Evolutionary conservation across 2,113 vertebrate species (phyloP).

Genomic region (Neolamprologus hecqui): DNA sequence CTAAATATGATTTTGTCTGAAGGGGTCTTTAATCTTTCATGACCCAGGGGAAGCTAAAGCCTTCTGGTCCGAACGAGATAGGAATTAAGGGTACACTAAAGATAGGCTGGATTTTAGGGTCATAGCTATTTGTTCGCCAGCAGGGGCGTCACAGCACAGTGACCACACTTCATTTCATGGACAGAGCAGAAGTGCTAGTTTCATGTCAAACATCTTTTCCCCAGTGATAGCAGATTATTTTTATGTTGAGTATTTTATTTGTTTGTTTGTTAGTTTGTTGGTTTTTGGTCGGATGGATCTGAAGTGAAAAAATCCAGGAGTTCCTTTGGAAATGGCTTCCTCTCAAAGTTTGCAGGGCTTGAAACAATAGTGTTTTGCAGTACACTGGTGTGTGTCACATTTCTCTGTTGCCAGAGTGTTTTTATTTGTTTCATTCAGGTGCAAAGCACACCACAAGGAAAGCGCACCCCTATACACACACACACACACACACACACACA

Average conservation of each 20-base stretch:
- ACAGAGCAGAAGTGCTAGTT: neutral
- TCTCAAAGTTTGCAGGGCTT: neutral
- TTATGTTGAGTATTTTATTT: neutral
- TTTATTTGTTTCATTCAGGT: constrained; percentile 51
- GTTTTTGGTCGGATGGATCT: neutral
- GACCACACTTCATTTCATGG: neutral
- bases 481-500: neutral
- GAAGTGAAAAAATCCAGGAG: neutral
- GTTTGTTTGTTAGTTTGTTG: neutral
- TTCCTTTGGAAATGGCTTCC: neutral
- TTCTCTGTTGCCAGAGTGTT: neutral
- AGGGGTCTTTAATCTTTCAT: constrained; percentile 52
- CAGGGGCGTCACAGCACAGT: neutral
- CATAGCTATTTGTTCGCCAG: constrained; percentile 21
- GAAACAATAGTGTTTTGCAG: neutral
- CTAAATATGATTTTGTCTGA: constrained; percentile 36
- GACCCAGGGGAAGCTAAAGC: constrained; percentile 18
- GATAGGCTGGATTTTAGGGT: constrained; percentile 33
- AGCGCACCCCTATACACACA: neutral
- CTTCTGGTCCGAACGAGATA: constrained; percentile 24
- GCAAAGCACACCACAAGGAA: constrained; percentile 28
- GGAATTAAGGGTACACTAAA: constrained; percentile 40
- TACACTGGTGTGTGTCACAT: neutral
- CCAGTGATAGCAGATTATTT: neutral
- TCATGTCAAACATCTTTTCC: neutral